Conservation (phyloP, 2,888 invertebrate genomes). For the Sarcophaga variegata region DNA sequence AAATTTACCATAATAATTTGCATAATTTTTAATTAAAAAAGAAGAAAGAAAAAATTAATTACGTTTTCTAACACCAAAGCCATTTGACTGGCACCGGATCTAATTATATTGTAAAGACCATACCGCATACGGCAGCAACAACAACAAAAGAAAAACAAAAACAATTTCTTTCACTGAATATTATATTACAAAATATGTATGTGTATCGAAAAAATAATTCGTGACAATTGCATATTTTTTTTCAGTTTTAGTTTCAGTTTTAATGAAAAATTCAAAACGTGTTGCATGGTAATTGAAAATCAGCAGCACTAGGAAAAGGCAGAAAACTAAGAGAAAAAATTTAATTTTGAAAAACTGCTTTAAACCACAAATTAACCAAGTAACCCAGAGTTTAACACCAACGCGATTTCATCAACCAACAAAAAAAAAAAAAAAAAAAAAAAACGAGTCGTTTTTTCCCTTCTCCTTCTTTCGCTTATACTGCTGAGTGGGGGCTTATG, state of each 20-base stretch:
- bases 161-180: background rate
- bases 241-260: background rate
- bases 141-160: too few species aligned
- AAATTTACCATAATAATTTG: too few species aligned
- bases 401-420: constrained; percentile 3
- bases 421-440: background rate
- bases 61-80: too few species aligned
- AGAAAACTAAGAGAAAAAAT: background rate
- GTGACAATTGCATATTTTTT: constrained; percentile 54
- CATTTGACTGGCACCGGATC: too few species aligned
- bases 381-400: constrained; percentile 54
- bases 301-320: background rate
- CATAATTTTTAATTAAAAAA: too few species aligned
- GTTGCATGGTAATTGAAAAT: constrained; percentile 54
- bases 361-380: constrained; percentile 53
- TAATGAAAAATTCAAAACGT: constrained; percentile 46
- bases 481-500: background rate
- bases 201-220: constrained; percentile 17
- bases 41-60: too few species aligned
- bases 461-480: background rate
- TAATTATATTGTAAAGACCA: too few species aligned
- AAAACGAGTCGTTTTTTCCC: too few species aligned
- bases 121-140: too few species aligned
- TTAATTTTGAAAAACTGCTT: constrained; percentile 22
- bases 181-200: background rate